Conservation (phyloP, 2,888 invertebrate genomes). For the Pollenia angustigena region DNA sequence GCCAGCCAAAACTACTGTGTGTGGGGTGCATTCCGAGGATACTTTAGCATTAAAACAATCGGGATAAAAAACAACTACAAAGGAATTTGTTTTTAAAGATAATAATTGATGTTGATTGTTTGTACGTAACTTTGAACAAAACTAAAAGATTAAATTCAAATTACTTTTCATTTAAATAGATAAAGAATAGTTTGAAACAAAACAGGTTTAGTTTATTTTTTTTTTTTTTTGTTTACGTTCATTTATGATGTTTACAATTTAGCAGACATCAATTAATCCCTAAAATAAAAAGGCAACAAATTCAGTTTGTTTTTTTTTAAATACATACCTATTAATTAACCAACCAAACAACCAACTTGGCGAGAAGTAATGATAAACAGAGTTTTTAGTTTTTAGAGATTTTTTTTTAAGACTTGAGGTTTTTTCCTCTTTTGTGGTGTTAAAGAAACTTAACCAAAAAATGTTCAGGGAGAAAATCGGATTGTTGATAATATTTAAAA, state of each 20-base stretch:
- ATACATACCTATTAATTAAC: too few species aligned
- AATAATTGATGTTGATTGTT: too few species aligned
- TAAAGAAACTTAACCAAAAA: constrained; percentile 27
- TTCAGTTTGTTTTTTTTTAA: constrained; percentile 13
- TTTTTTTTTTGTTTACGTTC: constrained; percentile 13
- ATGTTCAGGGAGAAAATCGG: constrained; percentile 47
- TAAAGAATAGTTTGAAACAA: background rate
- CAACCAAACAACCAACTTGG: constrained; percentile 15
- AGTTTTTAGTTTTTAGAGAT: constrained; percentile 41
- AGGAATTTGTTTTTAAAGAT: too few species aligned
- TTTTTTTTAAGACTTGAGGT: constrained; percentile 25
- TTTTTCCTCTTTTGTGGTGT: constrained; percentile 19
- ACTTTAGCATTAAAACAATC: background rate
- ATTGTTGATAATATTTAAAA: constrained; percentile 21
- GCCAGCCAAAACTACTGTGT: background rate
- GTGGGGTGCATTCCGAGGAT: constrained; percentile 20
- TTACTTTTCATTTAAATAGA: background rate
- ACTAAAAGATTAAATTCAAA: too few species aligned
- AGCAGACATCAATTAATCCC: constrained; percentile 4
- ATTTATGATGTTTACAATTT: constrained; percentile 44
- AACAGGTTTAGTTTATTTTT: background rate
- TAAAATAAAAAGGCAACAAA: constrained; percentile 10
- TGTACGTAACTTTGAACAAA: too few species aligned
- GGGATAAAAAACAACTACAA: too few species aligned
- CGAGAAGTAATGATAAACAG: constrained; percentile 43